A percentile compares a stretch with the other conserved stretches of the same genome.
Conservation (phyloP, 2,797 vertebrate species). For the Hydrophis major region DNA sequence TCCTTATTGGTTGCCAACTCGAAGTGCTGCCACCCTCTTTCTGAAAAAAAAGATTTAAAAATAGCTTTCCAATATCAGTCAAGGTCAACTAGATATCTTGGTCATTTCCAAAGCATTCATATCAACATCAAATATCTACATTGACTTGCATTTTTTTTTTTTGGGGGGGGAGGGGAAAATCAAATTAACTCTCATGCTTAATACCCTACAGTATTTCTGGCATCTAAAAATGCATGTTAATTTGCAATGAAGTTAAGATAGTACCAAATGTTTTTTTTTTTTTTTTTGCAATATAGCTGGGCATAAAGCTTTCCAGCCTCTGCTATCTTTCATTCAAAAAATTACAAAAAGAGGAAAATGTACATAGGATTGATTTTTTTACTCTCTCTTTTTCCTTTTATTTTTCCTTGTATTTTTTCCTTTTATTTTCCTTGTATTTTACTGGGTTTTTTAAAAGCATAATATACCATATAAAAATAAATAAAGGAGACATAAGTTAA, state of each 20-base stretch:
- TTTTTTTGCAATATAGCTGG: too few species aligned
- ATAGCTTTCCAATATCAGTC: not conserved
- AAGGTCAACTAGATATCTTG: not conserved
- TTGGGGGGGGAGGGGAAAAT: not conserved
- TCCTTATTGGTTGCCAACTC: not conserved
- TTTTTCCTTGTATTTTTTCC: too few species aligned
- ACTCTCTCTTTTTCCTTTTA: too few species aligned
- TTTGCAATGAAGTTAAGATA: not conserved
- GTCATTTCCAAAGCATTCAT: not conserved
- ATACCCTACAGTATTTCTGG: not conserved
- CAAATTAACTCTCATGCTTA: not conserved
- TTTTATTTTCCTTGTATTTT: too few species aligned
- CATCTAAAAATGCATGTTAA: not conserved
- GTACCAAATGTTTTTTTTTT: not conserved
- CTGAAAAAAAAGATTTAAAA: not conserved
- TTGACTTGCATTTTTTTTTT: not conserved
- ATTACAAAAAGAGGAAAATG: too few species aligned
- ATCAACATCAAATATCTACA: not conserved
- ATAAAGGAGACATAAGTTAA: too few species aligned
- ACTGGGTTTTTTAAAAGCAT: too few species aligned
- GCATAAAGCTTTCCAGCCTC: too few species aligned
- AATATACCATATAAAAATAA: too few species aligned
- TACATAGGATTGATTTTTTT: too few species aligned
- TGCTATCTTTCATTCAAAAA: too few species aligned
- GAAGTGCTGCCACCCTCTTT: not conserved